Evolutionary conservation across 2,888 invertebrate genomes (phyloP).

Genomic region (Helobdella robusta): DNA sequence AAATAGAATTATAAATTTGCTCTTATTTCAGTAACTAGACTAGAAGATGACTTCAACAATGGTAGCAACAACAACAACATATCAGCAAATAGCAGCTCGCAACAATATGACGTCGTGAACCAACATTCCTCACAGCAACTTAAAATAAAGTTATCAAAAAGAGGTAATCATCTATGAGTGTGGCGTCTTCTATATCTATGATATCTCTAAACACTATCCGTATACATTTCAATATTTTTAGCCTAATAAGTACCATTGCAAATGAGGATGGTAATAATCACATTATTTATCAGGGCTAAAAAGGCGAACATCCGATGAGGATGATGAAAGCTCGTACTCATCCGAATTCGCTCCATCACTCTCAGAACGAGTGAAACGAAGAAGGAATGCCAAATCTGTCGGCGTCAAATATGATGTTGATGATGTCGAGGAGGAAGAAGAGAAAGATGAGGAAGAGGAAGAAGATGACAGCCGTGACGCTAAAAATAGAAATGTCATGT

Average conservation of each 20-base stretch:
- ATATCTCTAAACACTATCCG: too few species aligned
- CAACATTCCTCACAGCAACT: slow-evolving; percentile 3
- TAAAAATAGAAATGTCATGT: too few species aligned
- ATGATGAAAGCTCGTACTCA: slow-evolving; percentile 4
- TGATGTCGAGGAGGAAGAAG: slow-evolving; percentile 25
- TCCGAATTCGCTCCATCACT: slow-evolving; percentile 27
- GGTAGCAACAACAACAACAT: slow-evolving; percentile 4
- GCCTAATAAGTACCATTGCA: not conserved
- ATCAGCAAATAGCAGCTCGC: too few species aligned
- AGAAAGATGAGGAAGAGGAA: not conserved
- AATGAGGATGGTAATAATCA: not conserved
- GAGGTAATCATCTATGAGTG: too few species aligned
- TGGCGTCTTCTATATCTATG: too few species aligned
- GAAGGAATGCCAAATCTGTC: slow-evolving; percentile 30
- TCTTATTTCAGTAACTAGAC: too few species aligned
- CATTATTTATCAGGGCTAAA: slow-evolving; percentile 27
- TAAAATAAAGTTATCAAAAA: slow-evolving; percentile 10
- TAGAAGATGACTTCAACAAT: too few species aligned
- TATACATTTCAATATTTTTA: too few species aligned
- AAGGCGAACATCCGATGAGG: slow-evolving; percentile 22
- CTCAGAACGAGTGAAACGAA: slow-evolving; percentile 38
- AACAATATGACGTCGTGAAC: slow-evolving; percentile 5
- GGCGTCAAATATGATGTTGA: slow-evolving; percentile 21
- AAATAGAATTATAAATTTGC: too few species aligned
- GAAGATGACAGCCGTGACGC: not conserved